These are phyloP conservation scores for Microctonus hyperodae DNA, from an alignment of 2,888 invertebrate genomes.

Conservation along the genomic window DNA sequence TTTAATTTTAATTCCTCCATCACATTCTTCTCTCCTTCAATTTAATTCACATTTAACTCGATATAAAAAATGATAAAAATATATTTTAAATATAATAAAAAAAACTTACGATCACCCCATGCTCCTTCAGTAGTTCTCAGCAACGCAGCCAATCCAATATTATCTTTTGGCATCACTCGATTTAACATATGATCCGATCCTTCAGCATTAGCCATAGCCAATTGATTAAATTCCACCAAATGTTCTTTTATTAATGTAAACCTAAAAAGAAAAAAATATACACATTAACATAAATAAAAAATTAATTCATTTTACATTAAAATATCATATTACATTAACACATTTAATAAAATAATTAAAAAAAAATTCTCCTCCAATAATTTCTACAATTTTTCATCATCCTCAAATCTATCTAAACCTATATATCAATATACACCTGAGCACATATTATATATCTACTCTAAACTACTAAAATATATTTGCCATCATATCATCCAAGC, in stretches of 20 bases:
- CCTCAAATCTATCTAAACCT: too few species aligned
- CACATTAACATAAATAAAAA: too few species aligned
- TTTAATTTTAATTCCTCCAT: conserved; percentile 23
- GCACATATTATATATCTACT: too few species aligned
- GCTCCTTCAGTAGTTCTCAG: conserved; percentile 94
- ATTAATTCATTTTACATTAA: too few species aligned
- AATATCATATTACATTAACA: too few species aligned
- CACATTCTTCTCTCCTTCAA: conserved; percentile 7
- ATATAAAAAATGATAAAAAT: not conserved
- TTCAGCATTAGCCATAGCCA: conserved; percentile 98
- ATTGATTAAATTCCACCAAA: conserved; percentile 96
- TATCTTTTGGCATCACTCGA: conserved; percentile 99
- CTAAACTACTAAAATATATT: not conserved
- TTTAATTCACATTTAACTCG: conserved; percentile 16
- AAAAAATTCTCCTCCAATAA: too few species aligned
- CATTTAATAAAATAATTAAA: too few species aligned
- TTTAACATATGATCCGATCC: conserved; percentile 98
- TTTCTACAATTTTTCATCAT: too few species aligned
- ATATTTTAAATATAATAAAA: not conserved
- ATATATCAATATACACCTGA: too few species aligned
- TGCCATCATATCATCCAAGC: not conserved
- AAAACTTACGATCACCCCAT: conserved; percentile 86
- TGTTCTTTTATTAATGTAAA: conserved; percentile 95
- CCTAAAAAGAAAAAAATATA: conserved; percentile 66
- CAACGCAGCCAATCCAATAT: conserved; percentile 95